These are phyloP conservation scores for Tachuris rubrigastra DNA, from an alignment of 2,113 vertebrate species.

Conservation along the genomic window DNA sequence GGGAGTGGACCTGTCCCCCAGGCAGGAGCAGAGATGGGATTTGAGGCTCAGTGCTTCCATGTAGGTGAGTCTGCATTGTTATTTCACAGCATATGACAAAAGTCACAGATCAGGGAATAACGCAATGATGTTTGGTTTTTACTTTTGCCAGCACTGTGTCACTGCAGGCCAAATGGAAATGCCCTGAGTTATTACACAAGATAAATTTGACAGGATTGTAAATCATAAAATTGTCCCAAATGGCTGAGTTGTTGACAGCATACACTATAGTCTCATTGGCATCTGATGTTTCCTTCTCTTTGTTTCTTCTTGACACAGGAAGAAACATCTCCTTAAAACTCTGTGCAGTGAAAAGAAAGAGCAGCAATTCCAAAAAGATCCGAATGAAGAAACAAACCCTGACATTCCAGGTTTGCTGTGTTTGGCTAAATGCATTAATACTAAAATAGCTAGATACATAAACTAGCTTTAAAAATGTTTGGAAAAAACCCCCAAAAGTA, in stretches of 20 bases:
- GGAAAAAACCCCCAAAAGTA: background rate
- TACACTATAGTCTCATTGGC: background rate
- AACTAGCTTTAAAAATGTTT: background rate
- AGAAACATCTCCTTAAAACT: background rate
- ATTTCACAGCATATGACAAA: background rate
- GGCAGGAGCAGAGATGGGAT: background rate
- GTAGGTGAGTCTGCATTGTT: rapidly evolving
- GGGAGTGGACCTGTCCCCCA: rapidly evolving
- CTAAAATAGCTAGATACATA: background rate
- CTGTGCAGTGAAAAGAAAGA: background rate
- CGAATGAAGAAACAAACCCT: background rate
- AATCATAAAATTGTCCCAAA: background rate
- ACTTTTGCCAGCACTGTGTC: background rate
- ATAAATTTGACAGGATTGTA: background rate
- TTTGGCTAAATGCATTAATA: background rate
- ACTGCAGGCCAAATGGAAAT: background rate
- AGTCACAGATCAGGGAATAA: background rate
- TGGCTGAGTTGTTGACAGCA: background rate
- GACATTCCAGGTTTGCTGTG: background rate
- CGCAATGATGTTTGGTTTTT: background rate
- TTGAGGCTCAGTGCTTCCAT: rapidly evolving
- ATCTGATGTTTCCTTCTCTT: background rate
- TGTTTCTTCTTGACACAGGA: background rate
- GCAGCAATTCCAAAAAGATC: background rate
- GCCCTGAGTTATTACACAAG: background rate